A percentile compares a stretch with the other conserved stretches of the same genome.
phyloP scores from a whole-genome alignment of 1,140 invertebrate genomes.

The Lepidostoma basale region DNA sequence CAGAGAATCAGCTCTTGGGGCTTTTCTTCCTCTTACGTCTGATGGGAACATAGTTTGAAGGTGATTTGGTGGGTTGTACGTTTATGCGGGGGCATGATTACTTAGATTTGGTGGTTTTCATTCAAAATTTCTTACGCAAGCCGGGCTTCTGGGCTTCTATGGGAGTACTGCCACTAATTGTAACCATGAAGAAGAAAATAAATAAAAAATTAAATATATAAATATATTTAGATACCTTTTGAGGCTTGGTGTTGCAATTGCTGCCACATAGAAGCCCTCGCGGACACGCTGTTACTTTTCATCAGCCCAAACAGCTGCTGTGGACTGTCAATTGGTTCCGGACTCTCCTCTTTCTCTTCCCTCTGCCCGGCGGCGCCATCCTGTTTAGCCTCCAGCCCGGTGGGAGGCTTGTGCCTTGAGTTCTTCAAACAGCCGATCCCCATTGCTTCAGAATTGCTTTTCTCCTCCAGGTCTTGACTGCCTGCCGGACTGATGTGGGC shows the following conservation, averaged over 20 bases:
- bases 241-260: conserved; percentile 64
- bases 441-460: neutral
- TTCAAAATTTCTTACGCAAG: no score
- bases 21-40: no score
- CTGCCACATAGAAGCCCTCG: conserved; percentile 66
- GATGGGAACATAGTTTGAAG: no score
- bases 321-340: conserved; percentile 13
- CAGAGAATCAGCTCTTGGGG: no score
- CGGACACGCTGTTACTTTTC: conserved; percentile 66
- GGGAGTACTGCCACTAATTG: no score
- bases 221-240: conserved; percentile 50
- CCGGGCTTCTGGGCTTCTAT: no score
- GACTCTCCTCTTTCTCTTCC: neutral
- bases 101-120: no score
- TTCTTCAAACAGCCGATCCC: neutral
- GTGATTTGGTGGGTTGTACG: no score
- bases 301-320: conserved; percentile 53
- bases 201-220: neutral
- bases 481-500: neutral
- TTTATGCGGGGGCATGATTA: no score
- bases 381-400: neutral
- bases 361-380: neutral
- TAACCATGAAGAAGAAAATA: no score
- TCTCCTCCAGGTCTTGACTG: neutral
- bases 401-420: neutral